These are phyloP conservation scores for Aegithalos caudatus DNA, from an alignment of 2,113 vertebrate species.

Conservation along the genomic window DNA sequence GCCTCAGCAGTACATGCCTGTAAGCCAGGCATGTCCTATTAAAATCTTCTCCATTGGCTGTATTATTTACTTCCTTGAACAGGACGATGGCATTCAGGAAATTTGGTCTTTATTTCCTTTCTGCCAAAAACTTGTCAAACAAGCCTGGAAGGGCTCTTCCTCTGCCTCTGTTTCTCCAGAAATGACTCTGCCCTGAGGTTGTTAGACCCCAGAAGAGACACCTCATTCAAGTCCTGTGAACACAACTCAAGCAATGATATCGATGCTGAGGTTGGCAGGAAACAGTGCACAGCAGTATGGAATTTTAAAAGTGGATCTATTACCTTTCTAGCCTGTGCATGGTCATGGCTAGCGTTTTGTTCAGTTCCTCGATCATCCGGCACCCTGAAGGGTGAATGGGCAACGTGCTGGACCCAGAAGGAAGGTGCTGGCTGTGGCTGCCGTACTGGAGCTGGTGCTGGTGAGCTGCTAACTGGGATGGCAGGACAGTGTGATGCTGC, in stretches of 20 bases:
- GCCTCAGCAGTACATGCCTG: neutral
- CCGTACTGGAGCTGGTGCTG: conserved; percentile 92
- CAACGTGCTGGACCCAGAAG: conserved; percentile 78
- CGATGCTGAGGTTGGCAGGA: neutral
- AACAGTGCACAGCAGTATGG: neutral
- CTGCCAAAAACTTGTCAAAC: neutral
- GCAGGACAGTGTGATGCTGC: conserved; percentile 84
- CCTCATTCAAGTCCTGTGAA: neutral
- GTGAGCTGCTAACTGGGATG: conserved; percentile 83
- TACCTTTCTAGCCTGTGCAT: conserved; percentile 98
- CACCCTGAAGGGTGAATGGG: conserved; percentile 86
- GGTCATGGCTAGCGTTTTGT: conserved; percentile 94
- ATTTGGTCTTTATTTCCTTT: neutral
- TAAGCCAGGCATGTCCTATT: neutral
- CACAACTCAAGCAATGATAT: rapidly evolving
- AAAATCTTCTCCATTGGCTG: neutral
- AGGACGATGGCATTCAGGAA: neutral
- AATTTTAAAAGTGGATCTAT: neutral
- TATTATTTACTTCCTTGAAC: neutral
- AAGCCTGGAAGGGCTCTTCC: neutral
- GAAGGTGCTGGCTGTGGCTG: conserved; percentile 77
- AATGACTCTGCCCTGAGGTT: neutral
- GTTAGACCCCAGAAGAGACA: neutral
- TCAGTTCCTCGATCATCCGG: conserved; percentile 96
- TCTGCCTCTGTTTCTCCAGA: neutral